Evolutionary conservation across 2,113 vertebrate species (phyloP), one percentile per base, ranked within the genome.

Genomic region (Archocentrus centrarchus): DNA sequence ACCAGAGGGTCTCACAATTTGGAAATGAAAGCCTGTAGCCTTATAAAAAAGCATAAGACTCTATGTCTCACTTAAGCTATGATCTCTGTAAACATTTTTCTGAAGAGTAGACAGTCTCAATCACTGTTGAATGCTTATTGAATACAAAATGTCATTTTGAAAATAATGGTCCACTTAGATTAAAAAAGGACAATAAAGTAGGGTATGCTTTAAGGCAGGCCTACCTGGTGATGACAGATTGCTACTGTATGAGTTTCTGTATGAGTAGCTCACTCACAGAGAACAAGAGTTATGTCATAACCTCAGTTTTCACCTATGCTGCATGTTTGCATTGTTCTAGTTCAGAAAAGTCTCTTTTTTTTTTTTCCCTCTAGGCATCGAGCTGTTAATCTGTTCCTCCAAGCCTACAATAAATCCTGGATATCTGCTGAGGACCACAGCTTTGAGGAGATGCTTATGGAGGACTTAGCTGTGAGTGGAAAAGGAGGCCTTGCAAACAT

Each of bases 321-420:
- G 37, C 37, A 10, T 39, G 8, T 70, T 70, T 50, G 9, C 64
- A 24, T 68, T 39, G 14, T 47, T 50, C 22, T 50, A 18, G 22
- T 70, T 70, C 15, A 68, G 41, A 68, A 70, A 50, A 50, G 15
- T 50, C 8, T 50, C 15, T 50, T 27, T 50, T 22, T 59, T 53
- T 60, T 50, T 30, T 62, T 41, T 57, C 41, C 4, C 37, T 73
- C 6, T 86, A 99, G 98, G 94, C 98, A 99, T 85, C 96, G 97
- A 86, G 98, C 97, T 0, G 95, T 98, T 91, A 99, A 99, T 89
- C 96, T 99, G 57, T 99, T 99, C 91, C 96, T 99, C 88, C 97
- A 97, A 95, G 97, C 97, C 80, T 99, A 98, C 93, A 97, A 97
- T 80, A 98, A 97, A 92, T 96, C 96, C 58, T 99, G 98, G 98